phyloP scores from a whole-genome alignment of 2,888 invertebrate species.

The Isotomurus palustris region DNA sequence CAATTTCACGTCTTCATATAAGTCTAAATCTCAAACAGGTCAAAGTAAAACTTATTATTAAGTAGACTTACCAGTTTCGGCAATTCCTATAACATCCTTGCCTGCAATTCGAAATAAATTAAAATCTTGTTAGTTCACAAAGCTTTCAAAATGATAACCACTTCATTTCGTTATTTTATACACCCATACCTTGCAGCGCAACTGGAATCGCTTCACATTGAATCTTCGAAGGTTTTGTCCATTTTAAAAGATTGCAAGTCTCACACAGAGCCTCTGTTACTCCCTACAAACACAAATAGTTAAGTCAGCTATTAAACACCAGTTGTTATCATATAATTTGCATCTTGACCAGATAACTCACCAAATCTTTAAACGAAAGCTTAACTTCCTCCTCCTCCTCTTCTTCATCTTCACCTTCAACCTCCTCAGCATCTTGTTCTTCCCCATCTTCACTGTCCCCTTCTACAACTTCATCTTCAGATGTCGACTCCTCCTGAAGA shows the following conservation, averaged over 20 bases:
- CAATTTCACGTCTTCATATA: too few relatives aligned
- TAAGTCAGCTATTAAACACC: neutral
- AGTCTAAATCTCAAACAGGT: too few relatives aligned
- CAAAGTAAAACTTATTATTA: too few relatives aligned
- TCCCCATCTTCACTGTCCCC: slow-evolving; percentile 1
- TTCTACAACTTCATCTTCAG: neutral
- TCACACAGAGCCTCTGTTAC: slow-evolving; percentile 83
- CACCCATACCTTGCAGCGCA: slow-evolving; percentile 71
- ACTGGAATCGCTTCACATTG: slow-evolving; percentile 90
- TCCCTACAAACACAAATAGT: slow-evolving; percentile 61
- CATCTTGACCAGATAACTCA: slow-evolving; percentile 48
- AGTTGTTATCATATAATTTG: slow-evolving; percentile 3
- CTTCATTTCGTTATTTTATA: neutral
- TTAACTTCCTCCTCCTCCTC: slow-evolving; percentile 47
- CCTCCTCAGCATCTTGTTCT: slow-evolving; percentile 7
- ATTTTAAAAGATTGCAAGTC: slow-evolving; percentile 86
- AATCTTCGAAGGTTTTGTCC: slow-evolving; percentile 91
- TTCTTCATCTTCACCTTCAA: slow-evolving; percentile 17
- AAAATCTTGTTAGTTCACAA: neutral
- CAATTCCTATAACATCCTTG: slow-evolving; percentile 70
- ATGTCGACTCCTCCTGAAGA: too few relatives aligned
- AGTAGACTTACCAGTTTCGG: too few relatives aligned
- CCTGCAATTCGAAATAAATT: slow-evolving; percentile 61
- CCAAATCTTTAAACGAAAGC: slow-evolving; percentile 60
- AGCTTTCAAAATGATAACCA: too few relatives aligned